phyloP scores from a whole-genome alignment of 2,888 invertebrate genomes.

The Imbricaverruca yamaguchii region DNA sequence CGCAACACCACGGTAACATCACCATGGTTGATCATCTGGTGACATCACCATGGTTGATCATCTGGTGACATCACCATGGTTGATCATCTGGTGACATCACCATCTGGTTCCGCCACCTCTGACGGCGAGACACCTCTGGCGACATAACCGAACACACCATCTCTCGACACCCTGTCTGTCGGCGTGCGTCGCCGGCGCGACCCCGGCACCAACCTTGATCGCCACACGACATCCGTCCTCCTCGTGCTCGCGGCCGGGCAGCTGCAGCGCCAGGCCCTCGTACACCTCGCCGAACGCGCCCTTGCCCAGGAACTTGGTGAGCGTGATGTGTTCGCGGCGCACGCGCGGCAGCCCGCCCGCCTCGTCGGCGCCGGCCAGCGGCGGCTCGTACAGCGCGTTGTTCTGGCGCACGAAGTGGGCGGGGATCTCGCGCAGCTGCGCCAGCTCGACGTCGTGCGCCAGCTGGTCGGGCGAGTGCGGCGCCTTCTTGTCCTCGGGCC shows the following conservation, averaged over 20 bases:
- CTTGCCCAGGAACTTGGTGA: slow-evolving; percentile 82
- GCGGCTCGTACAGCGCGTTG: slow-evolving; percentile 67
- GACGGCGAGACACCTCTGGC: no score
- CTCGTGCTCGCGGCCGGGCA: slow-evolving; percentile 42
- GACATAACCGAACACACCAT: no score
- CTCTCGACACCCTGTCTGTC: no score
- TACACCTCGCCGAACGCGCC: slow-evolving; percentile 98
- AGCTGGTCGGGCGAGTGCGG: slow-evolving; percentile 26
- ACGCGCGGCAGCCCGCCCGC: slow-evolving; percentile 32
- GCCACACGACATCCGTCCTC: slow-evolving; percentile 65
- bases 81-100: no score
- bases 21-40: no score
- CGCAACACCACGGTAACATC: no score
- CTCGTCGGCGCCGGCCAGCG: slow-evolving; percentile 26
- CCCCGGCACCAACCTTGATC: slow-evolving; percentile 58
- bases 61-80: no score
- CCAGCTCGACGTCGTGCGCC: slow-evolving; percentile 61
- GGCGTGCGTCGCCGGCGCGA: no score
- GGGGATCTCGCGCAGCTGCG: slow-evolving; percentile 75
- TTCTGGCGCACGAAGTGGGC: slow-evolving; percentile 67
- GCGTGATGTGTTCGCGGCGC: slow-evolving; percentile 50
- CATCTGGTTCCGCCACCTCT: no score
- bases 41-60: no score
- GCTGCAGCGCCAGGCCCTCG: slow-evolving; percentile 73
- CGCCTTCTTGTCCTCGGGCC: slow-evolving; percentile 29